phyloP scores from a whole-genome alignment of 1,140 invertebrate genomes.

The Tetraneura akinire region DNA sequence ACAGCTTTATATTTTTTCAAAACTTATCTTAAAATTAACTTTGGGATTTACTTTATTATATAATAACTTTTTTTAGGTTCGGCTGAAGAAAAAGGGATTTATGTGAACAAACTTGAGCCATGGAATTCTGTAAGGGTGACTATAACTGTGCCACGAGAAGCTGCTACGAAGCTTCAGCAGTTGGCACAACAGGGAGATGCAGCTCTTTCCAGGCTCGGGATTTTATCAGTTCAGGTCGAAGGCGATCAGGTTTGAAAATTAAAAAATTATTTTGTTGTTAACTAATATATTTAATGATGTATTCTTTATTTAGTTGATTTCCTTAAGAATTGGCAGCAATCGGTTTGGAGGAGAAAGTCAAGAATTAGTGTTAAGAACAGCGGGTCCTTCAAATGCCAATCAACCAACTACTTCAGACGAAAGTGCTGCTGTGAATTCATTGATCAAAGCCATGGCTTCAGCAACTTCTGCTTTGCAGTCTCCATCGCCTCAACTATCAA shows the following conservation, averaged over 20 bases:
- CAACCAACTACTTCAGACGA: conserved; percentile 37
- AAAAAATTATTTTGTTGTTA: neutral
- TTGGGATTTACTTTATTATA: conserved; percentile 21
- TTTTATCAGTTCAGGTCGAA: conserved; percentile 93
- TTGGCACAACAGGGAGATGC: conserved; percentile 86
- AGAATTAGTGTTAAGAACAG: conserved; percentile 73
- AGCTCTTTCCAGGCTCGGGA: conserved; percentile 84
- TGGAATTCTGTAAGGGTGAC: conserved; percentile 97
- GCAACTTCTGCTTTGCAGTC: conserved; percentile 58
- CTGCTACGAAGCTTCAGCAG: conserved; percentile 83
- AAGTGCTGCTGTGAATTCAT: conserved; percentile 60
- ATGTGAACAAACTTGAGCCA: conserved; percentile 87
- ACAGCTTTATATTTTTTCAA: neutral
- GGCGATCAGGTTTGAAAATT: conserved; percentile 77
- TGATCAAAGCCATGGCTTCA: conserved; percentile 51
- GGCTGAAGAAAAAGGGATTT: conserved; percentile 46
- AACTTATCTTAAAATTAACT: neutral
- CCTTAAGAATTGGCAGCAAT: conserved; percentile 75
- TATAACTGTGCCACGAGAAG: conserved; percentile 92
- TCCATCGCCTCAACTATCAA: conserved; percentile 56
- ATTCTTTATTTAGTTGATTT: conserved; percentile 67
- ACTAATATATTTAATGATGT: neutral
- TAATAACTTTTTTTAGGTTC: conserved; percentile 33
- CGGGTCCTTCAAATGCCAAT: conserved; percentile 57
- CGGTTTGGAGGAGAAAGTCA: conserved; percentile 72